A percentile compares a stretch with the other conserved stretches of the same genome.
phyloP scores from a whole-genome alignment of 2,888 invertebrate species.

The Cremastinae sp. region DNA sequence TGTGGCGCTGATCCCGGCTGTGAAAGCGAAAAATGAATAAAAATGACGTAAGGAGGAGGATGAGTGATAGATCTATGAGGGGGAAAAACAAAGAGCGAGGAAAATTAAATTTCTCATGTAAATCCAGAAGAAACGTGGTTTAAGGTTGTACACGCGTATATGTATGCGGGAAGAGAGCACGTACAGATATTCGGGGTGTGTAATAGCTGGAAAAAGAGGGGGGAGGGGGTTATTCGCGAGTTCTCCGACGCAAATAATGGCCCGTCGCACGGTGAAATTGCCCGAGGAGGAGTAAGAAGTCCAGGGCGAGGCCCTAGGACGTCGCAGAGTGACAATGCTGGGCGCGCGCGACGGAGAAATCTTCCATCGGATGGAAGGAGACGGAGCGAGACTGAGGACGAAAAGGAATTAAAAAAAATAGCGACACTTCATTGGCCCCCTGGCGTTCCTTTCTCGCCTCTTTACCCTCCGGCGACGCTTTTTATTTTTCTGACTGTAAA shows the following conservation, averaged over 20 bases:
- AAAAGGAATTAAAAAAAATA: conserved; percentile 58
- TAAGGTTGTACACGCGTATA: conserved; percentile 1
- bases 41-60: conserved; percentile 22
- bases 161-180: conserved; percentile 11
- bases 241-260: conserved; percentile 55
- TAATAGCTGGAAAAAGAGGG: too few species aligned
- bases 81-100: conserved; percentile 51
- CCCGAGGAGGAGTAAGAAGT: conserved; percentile 22
- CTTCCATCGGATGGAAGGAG: conserved; percentile 33
- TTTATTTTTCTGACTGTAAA: conserved; percentile 8
- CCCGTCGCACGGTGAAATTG: conserved; percentile 53
- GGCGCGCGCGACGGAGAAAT: conserved; percentile 22
- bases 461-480: conserved; percentile 17
- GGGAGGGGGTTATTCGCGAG: conserved; percentile 55
- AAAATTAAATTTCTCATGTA: conserved; percentile 72
- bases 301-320: conserved; percentile 1
- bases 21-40: conserved; percentile 43
- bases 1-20: conserved; percentile 17
- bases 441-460: conserved; percentile 37
- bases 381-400: conserved; percentile 7
- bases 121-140: conserved; percentile 62
- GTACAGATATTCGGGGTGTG: conserved; percentile 13
- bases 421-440: conserved; percentile 54
- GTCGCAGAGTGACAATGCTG: conserved; percentile 37
- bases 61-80: conserved; percentile 27